Conservation (phyloP, 2,888 invertebrate species). For the Trachelus tabidus region DNA sequence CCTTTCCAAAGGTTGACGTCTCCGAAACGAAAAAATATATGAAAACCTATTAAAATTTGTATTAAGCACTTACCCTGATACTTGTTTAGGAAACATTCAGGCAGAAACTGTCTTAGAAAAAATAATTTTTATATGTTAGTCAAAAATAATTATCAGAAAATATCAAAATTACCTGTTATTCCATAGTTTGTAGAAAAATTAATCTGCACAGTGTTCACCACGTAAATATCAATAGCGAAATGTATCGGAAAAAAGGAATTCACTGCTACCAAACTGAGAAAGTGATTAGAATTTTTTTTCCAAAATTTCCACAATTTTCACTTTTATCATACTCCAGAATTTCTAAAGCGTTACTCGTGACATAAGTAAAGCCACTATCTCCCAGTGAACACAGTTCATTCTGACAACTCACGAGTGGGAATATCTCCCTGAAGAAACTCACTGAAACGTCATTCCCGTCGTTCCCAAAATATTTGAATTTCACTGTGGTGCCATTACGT, state of each 20-base stretch:
- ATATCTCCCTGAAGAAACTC: neutral
- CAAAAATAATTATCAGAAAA: neutral
- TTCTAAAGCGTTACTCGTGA: neutral
- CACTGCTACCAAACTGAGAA: neutral
- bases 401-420: neutral
- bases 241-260: too few species aligned
- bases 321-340: neutral
- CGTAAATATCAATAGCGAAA: neutral
- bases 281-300: neutral
- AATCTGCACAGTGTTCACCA: neutral
- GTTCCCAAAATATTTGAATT: neutral
- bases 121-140: neutral
- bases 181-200: neutral
- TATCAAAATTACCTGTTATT: neutral
- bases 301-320: neutral
- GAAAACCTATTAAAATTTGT: too few species aligned
- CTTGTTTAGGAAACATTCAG: too few species aligned
- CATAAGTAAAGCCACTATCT: neutral
- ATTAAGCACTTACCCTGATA: too few species aligned
- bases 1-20: too few species aligned
- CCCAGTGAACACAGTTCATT: neutral
- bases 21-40: neutral
- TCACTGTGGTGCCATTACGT: neutral
- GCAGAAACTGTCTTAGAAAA: too few species aligned
- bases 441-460: neutral